Percentiles rank a stretch among this genome's conserved stretches.
phyloP scores from a whole-genome alignment of 2,888 invertebrate genomes.

The Volucella inanis region DNA sequence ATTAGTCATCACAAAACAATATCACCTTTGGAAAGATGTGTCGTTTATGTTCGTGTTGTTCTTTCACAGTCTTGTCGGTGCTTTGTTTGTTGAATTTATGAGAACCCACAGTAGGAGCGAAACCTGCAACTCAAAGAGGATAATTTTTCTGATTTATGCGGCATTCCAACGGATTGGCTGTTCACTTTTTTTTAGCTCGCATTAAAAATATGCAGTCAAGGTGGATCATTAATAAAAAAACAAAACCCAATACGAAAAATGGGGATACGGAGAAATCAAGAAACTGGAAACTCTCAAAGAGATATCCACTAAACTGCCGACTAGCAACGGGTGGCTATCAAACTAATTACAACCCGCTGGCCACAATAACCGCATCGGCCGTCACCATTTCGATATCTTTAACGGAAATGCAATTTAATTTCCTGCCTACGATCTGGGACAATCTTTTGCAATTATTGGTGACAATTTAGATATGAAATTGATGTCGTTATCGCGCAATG shows the following conservation, averaged over 20 bases:
- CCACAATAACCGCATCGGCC: background rate
- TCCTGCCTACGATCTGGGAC: conserved; percentile 52
- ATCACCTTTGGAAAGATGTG: conserved; percentile 39
- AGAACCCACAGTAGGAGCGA: conserved; percentile 31
- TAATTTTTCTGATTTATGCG: conserved; percentile 63
- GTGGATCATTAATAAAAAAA: conserved; percentile 41
- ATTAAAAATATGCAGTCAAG: conserved; percentile 46
- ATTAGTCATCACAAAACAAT: conserved; percentile 66
- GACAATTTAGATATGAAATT: conserved; percentile 70
- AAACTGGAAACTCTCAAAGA: conserved; percentile 17
- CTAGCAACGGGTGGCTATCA: background rate
- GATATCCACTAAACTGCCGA: conserved; percentile 2
- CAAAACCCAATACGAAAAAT: background rate
- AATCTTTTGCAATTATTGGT: conserved; percentile 62
- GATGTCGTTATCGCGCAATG: conserved; percentile 47
- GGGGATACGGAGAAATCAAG: conserved; percentile 25
- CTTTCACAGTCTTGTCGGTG: conserved; percentile 12
- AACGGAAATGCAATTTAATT: conserved; percentile 65
- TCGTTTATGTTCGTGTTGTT: conserved; percentile 26
- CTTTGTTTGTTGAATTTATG: conserved; percentile 35
- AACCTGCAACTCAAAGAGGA: conserved; percentile 12
- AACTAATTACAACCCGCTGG: conserved; percentile 19
- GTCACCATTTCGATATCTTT: conserved; percentile 35
- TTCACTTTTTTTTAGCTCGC: conserved; percentile 39
- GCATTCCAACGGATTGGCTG: conserved; percentile 31